These are phyloP conservation scores for Xyrichtys novacula DNA, from an alignment of 2,797 vertebrate genomes.

Conservation along the genomic window DNA sequence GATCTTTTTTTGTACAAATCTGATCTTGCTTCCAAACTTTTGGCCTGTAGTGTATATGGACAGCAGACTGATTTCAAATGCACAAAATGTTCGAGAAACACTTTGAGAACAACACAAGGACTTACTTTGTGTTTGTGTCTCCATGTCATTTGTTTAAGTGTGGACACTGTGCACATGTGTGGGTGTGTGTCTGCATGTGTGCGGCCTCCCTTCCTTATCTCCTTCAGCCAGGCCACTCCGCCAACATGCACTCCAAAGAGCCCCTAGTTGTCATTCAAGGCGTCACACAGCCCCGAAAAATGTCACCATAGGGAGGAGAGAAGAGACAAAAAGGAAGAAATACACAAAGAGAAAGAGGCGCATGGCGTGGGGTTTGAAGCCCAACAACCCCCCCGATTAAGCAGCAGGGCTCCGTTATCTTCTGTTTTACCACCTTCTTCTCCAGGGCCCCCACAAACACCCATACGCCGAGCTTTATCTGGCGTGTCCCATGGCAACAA, in stretches of 20 bases:
- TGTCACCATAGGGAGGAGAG: conserved; percentile 73
- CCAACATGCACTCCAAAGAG: conserved; percentile 82
- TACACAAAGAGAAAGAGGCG: conserved; percentile 34
- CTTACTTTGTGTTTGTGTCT: conserved; percentile 37
- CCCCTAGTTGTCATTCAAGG: conserved; percentile 83
- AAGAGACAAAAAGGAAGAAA: conserved; percentile 60
- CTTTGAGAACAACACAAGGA: conserved; percentile 15
- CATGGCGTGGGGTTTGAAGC: conserved; percentile 51
- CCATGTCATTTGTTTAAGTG: conserved; percentile 41
- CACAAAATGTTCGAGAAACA: conserved; percentile 6
- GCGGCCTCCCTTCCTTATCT: conserved; percentile 81
- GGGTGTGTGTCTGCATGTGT: conserved; percentile 48
- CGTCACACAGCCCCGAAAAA: conserved; percentile 76
- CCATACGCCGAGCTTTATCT: conserved; percentile 5
- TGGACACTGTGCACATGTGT: conserved; percentile 50
- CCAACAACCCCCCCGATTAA: conserved; percentile 26
- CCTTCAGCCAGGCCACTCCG: conserved; percentile 81
- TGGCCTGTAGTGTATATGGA: too few species aligned
- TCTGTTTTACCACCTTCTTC: conserved; percentile 28
- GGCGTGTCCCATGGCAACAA: background rate
- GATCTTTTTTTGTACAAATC: too few species aligned
- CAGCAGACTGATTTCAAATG: background rate
- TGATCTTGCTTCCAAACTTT: too few species aligned
- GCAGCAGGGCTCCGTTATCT: conserved; percentile 50
- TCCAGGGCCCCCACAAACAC: background rate